Evolutionary conservation across 2,113 vertebrate genomes (phyloP), one percentile per base, ranked within the genome.

Genomic region (Paedocypris sp.): DNA sequence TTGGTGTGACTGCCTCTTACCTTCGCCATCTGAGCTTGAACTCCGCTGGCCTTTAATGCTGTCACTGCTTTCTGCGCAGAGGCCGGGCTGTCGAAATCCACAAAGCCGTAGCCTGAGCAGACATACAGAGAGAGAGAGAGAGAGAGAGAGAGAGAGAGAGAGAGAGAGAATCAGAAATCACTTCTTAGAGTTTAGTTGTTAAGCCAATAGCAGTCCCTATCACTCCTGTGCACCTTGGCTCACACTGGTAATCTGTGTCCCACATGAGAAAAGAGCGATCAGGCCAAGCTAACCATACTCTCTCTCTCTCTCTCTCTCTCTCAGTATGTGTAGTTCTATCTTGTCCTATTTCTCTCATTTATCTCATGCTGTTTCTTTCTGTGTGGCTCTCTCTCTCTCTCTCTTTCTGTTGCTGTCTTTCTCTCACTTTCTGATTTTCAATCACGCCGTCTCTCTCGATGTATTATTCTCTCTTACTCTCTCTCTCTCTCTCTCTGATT

Each of bases 11-110:
- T 26, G 5, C 7, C 38, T 74, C 82, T 80, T 83, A 94, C 92
- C 89, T 95, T 95, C 66, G 92, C 92, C 92, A 95, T 95, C 78
- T 95, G 92, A 22, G 91, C 91, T 78, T 94, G 92, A 18, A 95
- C 87, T 15, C 92, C 92, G 1, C 84, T 90, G 20, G 90, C 83
- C 80, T 91, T 95, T 64, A 95, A 80, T 0, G 90, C 90, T 0
- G 84, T 87, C 39, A 95, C 91, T 1, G 91, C 91, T 68, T 91
- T 93, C 81, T 94, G 91, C 15, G 92, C 92, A 1, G 91, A 86
- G 1, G 82, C 77, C 3, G 89, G 89, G 31, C 88, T 92, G 78
- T 94, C 92, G 43, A 94, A 94, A 79, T 94, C 92, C 43, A 94
- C 91, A 75, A 94, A 94, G 69, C 91, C 92, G 13, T 94, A 95